Percentiles rank a stretch among this genome's conserved stretches.
Evolutionary conservation across 2,888 invertebrate genomes (phyloP).

Genomic region (Pantelozetes paolii): DNA sequence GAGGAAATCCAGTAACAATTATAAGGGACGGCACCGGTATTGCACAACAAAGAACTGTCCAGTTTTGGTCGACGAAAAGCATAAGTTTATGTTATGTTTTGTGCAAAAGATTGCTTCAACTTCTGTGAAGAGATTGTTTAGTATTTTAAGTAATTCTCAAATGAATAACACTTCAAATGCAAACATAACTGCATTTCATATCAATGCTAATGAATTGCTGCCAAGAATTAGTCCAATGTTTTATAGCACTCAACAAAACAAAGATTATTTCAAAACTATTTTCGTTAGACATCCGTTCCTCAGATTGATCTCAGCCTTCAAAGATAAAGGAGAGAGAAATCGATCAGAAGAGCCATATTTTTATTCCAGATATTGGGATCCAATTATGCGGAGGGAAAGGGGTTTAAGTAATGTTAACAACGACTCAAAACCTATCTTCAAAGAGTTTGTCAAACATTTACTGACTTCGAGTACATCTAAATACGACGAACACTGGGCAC

Average conservation of each 20-base stretch:
- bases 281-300: slow-evolving; percentile 48
- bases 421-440: slow-evolving; percentile 62
- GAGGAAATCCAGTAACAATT: slow-evolving; percentile 44
- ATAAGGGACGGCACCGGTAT: slow-evolving; percentile 42
- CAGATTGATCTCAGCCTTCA: slow-evolving; percentile 47
- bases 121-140: slow-evolving; percentile 44
- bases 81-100: slow-evolving; percentile 46
- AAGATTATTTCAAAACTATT: slow-evolving; percentile 46
- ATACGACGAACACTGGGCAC: slow-evolving; percentile 84
- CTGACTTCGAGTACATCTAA: slow-evolving; percentile 65
- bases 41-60: slow-evolving; percentile 47
- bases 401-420: slow-evolving; percentile 12
- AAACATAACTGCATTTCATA: slow-evolving; percentile 44
- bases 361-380: slow-evolving; percentile 43
- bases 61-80: slow-evolving; percentile 45
- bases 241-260: slow-evolving; percentile 42
- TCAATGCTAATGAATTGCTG: slow-evolving; percentile 44
- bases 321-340: slow-evolving; percentile 45
- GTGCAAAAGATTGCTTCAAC: slow-evolving; percentile 47
- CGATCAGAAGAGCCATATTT: slow-evolving; percentile 44
- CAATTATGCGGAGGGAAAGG: slow-evolving; percentile 43
- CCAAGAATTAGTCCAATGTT: slow-evolving; percentile 46
- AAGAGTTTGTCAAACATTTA: slow-evolving; percentile 71
- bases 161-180: slow-evolving; percentile 41
- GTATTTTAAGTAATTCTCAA: neutral